Evolutionary conservation across 2,888 invertebrate genomes (phyloP), one percentile per base, ranked within the genome.

Genomic region (Synanthedon vespiformis): DNA sequence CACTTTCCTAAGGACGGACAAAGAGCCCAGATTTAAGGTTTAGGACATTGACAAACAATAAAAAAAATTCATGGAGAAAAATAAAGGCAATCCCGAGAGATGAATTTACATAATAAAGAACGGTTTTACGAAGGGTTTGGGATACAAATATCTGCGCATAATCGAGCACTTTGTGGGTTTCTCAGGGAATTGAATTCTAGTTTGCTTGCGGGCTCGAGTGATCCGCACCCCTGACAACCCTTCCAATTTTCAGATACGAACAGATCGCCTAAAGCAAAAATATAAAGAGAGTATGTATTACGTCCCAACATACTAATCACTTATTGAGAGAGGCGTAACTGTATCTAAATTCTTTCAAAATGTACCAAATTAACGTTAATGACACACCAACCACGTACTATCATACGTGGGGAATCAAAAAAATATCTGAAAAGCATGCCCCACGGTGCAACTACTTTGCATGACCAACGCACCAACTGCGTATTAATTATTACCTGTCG

Each of bases 71-170:
- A 61, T 55, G 62, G 58, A 59, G 61, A 68, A 69, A 58, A 71
- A 70, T 62, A 67, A 68, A 70, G 63, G 62, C 64, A 61, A 71
- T 71, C 72, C 72, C 69, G 48, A 53, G 68, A 72, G 72, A 72
- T 70, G 67, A 72, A 76, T 79, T 75, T 76, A 62, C 74, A 75
- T 78, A 73, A 74, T 78, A 74, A 74, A 72, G 62, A 64, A 64
- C 60, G 66, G 67, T 66, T 68, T 70, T 59, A 57, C 63, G 59
- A 67, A 70, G 68, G 71, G 71, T 70, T 48, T 67, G 60, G 65
- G 63, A 69, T 66, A 75, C 73, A 77, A 76, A 77, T 77, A 73
- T 74, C 70, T 68, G 60, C 58, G 72, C 63, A 76, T 75, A 77
- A 78, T 73, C 71, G 69, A 69, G 64, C 66, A 69, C 61, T 74